Evolutionary conservation across 53 echinoderm and acorn worm species (phyloP).

Genomic region (Echinarachnius parma): DNA sequence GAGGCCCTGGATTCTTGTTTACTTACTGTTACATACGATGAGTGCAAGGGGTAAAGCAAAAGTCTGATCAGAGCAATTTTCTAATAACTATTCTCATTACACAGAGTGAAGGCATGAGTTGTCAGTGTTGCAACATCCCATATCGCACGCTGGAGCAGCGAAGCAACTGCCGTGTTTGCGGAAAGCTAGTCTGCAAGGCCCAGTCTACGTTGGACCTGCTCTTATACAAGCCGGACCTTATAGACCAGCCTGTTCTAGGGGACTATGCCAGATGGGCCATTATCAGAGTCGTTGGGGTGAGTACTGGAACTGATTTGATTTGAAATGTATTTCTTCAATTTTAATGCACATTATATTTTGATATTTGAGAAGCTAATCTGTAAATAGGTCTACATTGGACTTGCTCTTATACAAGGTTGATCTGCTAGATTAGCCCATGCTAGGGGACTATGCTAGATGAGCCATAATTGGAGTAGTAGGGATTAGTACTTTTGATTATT

Average conservation of each 20-base stretch:
- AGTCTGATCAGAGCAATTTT: too few relatives aligned
- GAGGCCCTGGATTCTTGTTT: neutral
- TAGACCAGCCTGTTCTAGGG: conserved; percentile 33
- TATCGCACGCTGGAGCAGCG: conserved; percentile 32
- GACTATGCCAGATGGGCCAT: conserved; percentile 62
- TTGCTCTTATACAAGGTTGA: too few relatives aligned
- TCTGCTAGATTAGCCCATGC: too few relatives aligned
- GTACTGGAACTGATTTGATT: neutral
- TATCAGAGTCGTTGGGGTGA: conserved; percentile 68
- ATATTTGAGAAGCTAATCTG: too few relatives aligned
- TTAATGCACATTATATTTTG: too few relatives aligned
- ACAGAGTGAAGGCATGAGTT: conserved; percentile 43
- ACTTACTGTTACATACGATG: neutral
- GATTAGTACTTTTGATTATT: too few relatives aligned
- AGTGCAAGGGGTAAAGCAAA: neutral
- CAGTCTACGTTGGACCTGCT: conserved; percentile 69
- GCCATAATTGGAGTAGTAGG: too few relatives aligned
- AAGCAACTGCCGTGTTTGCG: conserved; percentile 81
- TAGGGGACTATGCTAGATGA: too few relatives aligned
- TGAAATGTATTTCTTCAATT: too few relatives aligned
- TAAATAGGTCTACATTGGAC: too few relatives aligned
- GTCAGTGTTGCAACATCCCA: conserved; percentile 58
- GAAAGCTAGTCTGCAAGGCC: conserved; percentile 59
- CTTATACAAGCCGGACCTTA: conserved; percentile 64
- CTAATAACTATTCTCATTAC: too few relatives aligned